phyloP scores from a whole-genome alignment of 2,797 vertebrate genomes.

The Malurus leucopterus region DNA sequence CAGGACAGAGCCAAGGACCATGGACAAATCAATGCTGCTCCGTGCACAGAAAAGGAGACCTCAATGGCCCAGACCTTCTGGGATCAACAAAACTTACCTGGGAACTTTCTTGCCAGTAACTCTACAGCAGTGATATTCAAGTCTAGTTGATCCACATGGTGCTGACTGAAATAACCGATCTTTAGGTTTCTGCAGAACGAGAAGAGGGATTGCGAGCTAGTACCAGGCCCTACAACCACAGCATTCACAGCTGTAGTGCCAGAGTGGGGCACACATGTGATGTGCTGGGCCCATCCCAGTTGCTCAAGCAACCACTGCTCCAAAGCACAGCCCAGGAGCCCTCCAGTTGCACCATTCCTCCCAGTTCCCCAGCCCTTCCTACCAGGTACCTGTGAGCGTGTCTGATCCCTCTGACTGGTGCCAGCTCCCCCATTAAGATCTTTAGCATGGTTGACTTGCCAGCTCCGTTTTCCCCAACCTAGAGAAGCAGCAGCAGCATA shows the following conservation, averaged over 20 bases:
- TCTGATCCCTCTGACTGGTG: constrained; percentile 83
- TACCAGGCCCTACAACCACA: neutral
- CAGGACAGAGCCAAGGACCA: neutral
- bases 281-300: neutral
- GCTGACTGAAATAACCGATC: constrained; percentile 96
- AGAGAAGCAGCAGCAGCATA: constrained; percentile 19
- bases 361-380: neutral
- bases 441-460: constrained; percentile 95
- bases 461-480: constrained; percentile 95
- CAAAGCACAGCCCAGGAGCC: neutral
- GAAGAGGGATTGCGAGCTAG: neutral
- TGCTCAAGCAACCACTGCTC: neutral
- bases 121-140: constrained; percentile 92
- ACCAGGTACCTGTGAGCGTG: constrained; percentile 86
- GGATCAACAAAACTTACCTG: constrained; percentile 74
- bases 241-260: neutral
- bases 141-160: constrained; percentile 95
- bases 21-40: neutral
- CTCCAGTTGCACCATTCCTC: neutral
- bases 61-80: neutral
- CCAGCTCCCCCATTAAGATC: constrained; percentile 90
- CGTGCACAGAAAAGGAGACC: neutral
- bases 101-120: constrained; percentile 88
- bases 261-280: neutral
- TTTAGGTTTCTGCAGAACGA: constrained; percentile 84